These are phyloP conservation scores for Chlorodrepanis virens DNA, from an alignment of 2,113 vertebrate species.

Conservation along the genomic window DNA sequence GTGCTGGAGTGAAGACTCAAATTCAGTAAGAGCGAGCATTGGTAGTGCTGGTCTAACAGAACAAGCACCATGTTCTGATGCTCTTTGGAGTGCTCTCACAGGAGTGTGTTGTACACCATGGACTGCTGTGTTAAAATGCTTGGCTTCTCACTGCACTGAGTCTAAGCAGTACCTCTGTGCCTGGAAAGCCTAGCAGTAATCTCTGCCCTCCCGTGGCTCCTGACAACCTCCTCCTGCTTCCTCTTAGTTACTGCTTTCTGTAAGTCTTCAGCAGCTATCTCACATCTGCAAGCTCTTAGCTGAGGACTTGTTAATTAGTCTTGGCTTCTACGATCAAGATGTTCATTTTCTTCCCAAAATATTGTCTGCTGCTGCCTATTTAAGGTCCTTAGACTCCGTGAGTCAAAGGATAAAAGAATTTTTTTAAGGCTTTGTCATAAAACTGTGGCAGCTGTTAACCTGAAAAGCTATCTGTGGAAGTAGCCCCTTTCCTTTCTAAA, in stretches of 20 bases:
- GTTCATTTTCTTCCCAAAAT: not conserved
- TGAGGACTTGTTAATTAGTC: not conserved
- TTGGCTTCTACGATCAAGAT: not conserved
- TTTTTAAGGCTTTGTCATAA: not conserved
- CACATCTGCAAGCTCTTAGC: accelerated
- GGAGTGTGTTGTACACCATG: no score
- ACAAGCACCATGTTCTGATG: no score
- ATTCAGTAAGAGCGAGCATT: not conserved
- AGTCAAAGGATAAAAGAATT: not conserved
- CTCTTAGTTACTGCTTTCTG: not conserved
- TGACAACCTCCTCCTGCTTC: not conserved
- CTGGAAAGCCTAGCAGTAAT: not conserved
- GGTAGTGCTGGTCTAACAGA: not conserved
- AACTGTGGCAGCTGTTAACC: not conserved
- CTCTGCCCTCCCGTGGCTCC: not conserved
- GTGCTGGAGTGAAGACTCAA: not conserved
- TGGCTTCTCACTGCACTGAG: not conserved
- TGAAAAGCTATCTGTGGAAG: not conserved
- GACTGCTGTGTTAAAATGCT: not conserved
- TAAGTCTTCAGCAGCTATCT: not conserved
- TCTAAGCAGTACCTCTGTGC: not conserved
- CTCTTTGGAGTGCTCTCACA: no score
- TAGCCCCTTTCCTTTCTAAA: not conserved
- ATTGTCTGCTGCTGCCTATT: not conserved
- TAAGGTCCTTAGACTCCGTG: not conserved